Evolutionary conservation across 2,113 vertebrate genomes (phyloP), one percentile per base, ranked within the genome.

Genomic region (Esox niger): DNA sequence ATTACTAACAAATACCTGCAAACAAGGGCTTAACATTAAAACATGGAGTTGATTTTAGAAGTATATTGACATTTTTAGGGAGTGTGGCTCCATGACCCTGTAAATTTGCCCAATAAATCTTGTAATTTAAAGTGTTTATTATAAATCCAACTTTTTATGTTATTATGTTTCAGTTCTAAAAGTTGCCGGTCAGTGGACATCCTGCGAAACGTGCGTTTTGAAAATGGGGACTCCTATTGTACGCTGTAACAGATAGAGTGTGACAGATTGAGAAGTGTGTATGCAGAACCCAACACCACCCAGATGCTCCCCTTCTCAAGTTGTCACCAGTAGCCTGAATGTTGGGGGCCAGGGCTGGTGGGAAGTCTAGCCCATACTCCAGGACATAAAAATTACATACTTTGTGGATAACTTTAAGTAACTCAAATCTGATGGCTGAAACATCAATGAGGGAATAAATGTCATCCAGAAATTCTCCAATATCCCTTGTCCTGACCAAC

Each of bases 351-450:
- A n/a, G 8, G 63, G 68, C 69, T 79, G 62, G 71, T 20, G 5
- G 57, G 21, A 6, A 57, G 72, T 59, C 66, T 74, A 32, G 56
- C 35, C 15, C 13, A 62, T 67, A 70, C 82, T 80, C 31, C 35
- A 49, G 76, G 69, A 68, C 15, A 26, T 13, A 60, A 21, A 75
- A 72, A 79, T 56, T 17, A 70, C 43, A 73, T 67, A 71, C 66
- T 52, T 52, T 52, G n/a, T 32, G 63, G 59, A 58, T 11, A 33
- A 6, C 25, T 61, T 61, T 2, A 32, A 25, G 32, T 23, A 21
- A 32, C 59, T 33, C 8, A 8, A 35, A 32, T n/a, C 32, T 8
- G 3, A 23, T 1, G 58, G 29, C 21, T 26, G 8, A n/a, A 25
- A 15, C 58, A 33, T 31, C 30, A 61, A n/a, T 10, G 32, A 13